A percentile compares a stretch with the other conserved stretches of the same genome.
phyloP scores from a whole-genome alignment of 2,113 vertebrate genomes.

The Trochalopteron elliotii region DNA sequence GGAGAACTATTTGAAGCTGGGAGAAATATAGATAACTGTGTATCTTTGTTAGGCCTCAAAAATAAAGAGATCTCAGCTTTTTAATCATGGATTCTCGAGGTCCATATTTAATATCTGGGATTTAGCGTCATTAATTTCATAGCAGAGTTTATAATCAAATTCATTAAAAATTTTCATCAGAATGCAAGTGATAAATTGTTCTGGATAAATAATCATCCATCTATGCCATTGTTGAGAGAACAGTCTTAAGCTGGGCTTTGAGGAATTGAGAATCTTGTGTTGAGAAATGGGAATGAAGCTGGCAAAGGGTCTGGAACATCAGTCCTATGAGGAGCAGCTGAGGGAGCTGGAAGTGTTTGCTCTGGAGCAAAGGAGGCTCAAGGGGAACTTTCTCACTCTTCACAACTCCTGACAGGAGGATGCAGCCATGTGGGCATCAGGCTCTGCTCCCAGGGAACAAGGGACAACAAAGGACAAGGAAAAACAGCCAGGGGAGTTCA shows the following conservation, averaged over 20 bases:
- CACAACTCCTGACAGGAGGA: background rate
- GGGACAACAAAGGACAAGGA: background rate
- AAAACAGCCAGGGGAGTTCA: background rate
- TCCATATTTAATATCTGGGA: background rate
- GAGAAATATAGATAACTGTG: background rate
- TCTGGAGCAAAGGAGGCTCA: background rate
- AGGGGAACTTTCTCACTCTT: too few relatives aligned
- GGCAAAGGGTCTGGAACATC: background rate
- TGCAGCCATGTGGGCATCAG: too few relatives aligned
- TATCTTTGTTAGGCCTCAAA: background rate
- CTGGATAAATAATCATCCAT: background rate
- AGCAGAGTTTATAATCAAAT: background rate
- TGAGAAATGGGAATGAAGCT: background rate
- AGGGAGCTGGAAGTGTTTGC: background rate
- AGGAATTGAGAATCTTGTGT: background rate
- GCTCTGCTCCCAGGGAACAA: background rate
- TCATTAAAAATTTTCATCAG: background rate
- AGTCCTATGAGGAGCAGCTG: background rate
- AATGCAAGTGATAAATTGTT: background rate
- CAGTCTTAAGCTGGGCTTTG: background rate
- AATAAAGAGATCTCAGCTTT: background rate
- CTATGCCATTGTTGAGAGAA: background rate
- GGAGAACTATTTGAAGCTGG: background rate
- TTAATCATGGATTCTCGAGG: background rate
- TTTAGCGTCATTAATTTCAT: conserved; percentile 13